These are phyloP conservation scores for Syrista parreyssii DNA, from an alignment of 2,888 invertebrate genomes.

Conservation along the genomic window DNA sequence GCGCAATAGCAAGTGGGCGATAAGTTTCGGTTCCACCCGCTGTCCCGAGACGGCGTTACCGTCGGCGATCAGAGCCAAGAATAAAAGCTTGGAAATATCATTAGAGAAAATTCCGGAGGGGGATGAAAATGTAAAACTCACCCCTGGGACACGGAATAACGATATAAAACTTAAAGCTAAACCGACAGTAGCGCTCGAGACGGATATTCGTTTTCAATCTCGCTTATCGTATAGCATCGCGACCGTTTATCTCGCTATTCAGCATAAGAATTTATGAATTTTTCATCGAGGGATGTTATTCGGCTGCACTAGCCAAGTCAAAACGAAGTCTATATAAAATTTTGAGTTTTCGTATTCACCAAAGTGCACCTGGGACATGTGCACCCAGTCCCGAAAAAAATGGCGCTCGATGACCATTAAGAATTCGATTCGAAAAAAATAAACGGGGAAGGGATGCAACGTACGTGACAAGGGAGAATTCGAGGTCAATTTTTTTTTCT, in stretches of 20 bases:
- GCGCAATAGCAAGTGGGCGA: neutral
- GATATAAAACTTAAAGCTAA: slow-evolving; percentile 33
- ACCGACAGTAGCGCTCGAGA: slow-evolving; percentile 3
- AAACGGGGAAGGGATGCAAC: neutral
- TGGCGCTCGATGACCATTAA: neutral
- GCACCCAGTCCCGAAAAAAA: neutral
- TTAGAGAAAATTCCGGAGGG: neutral
- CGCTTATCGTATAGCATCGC: slow-evolving; percentile 29
- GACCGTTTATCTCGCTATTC: slow-evolving; percentile 40
- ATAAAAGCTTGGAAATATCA: neutral
- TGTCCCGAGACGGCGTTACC: neutral
- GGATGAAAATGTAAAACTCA: neutral
- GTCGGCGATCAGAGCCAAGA: neutral
- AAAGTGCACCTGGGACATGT: neutral
- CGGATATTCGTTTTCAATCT: slow-evolving; percentile 39
- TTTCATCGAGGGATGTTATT: neutral
- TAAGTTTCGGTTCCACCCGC: neutral
- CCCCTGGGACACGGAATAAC: neutral
- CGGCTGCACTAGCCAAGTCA: neutral
- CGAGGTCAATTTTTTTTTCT: neutral
- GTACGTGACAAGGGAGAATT: neutral
- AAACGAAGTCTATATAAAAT: neutral
- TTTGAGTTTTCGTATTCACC: neutral
- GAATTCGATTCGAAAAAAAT: neutral
- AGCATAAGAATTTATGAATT: slow-evolving; percentile 25